Conservation (phyloP, 2,797 vertebrate genomes). For the Clangula hyemalis region DNA sequence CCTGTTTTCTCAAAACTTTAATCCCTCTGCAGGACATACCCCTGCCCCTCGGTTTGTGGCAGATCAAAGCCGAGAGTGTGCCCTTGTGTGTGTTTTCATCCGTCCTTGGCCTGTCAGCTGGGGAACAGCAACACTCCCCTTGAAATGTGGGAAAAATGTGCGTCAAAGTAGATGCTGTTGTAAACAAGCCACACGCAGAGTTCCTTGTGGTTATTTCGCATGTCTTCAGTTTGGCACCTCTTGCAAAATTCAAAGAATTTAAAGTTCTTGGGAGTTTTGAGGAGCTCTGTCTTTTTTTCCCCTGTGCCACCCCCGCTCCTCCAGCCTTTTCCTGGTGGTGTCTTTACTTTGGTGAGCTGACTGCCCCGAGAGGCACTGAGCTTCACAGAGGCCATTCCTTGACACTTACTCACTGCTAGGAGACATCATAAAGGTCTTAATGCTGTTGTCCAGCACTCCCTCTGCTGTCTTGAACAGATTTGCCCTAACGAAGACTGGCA, state of each 20-base stretch:
- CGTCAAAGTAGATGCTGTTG: neutral
- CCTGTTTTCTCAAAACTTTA: neutral
- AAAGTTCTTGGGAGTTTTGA: neutral
- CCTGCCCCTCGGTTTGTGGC: neutral
- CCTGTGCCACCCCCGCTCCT: neutral
- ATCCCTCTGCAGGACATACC: neutral
- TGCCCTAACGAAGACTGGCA: rapidly evolving
- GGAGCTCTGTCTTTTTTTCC: neutral
- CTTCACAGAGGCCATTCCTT: neutral
- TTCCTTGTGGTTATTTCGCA: neutral
- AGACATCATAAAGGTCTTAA: neutral
- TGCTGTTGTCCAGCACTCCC: neutral
- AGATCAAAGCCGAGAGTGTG: neutral
- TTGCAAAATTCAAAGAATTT: neutral
- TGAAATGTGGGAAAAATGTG: neutral
- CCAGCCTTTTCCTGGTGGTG: neutral
- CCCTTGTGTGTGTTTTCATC: neutral
- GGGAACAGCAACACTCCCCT: neutral
- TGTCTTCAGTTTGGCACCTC: neutral
- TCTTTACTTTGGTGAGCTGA: neutral
- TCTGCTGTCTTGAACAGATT: rapidly evolving
- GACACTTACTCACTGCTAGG: neutral
- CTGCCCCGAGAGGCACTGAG: neutral
- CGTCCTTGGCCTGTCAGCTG: neutral
- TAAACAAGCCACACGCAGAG: neutral